phyloP scores from a whole-genome alignment of 2,113 vertebrate genomes.

The Tichodroma muraria region DNA sequence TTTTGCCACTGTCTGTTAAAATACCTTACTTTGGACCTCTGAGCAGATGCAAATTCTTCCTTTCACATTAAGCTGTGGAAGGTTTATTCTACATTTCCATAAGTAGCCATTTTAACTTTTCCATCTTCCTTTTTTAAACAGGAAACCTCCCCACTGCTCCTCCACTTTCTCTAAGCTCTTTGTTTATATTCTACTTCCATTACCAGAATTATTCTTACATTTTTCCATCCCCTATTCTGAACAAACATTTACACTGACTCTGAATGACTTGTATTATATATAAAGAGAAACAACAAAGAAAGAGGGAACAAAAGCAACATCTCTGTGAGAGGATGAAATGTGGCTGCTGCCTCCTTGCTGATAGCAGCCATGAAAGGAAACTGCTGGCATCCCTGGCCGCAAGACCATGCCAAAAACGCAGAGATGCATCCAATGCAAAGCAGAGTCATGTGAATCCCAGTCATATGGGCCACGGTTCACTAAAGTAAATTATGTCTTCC shows the following conservation, averaged over 20 bases:
- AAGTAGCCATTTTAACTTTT: conserved; percentile 51
- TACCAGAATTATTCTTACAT: conserved; percentile 53
- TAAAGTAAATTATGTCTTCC: neutral
- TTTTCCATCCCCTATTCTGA: conserved; percentile 43
- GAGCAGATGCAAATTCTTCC: neutral
- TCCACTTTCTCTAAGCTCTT: conserved; percentile 56
- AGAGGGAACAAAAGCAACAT: neutral
- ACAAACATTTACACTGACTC: conserved; percentile 44
- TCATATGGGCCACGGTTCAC: neutral
- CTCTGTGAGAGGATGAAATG: neutral
- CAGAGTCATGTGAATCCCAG: neutral
- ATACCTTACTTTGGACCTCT: neutral
- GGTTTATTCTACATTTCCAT: conserved; percentile 46
- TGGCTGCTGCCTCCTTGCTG: neutral
- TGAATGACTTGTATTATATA: neutral
- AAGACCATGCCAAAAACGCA: neutral
- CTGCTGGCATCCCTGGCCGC: neutral
- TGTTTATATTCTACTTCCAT: conserved; percentile 58
- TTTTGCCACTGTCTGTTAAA: neutral
- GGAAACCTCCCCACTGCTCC: conserved; percentile 49
- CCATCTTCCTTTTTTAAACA: conserved; percentile 60
- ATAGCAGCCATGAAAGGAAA: neutral
- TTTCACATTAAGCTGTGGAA: neutral
- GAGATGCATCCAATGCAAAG: neutral
- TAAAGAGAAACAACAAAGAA: conserved; percentile 26